Evolutionary conservation across 2,797 vertebrate genomes (phyloP), one percentile per base, ranked within the genome.

Genomic region (Macropus fuliginosus): DNA sequence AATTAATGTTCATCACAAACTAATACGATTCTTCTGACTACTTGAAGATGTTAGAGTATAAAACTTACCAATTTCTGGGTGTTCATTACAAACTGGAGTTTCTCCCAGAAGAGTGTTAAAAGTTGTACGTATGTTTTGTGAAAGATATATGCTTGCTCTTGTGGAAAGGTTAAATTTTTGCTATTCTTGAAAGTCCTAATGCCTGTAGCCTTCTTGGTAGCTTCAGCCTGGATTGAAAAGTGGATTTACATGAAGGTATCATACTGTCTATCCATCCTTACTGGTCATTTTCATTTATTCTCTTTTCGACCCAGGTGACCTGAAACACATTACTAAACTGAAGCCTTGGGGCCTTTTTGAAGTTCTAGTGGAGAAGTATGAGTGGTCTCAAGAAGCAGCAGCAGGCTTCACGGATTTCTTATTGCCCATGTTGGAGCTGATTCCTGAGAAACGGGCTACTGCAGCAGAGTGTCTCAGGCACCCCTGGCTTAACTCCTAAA

Each of bases 241-340:
- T 94, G 55, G 93, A 55, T 92, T 95, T 93, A 94, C 59, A 34
- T 66, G 54, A n/a, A 89, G 94, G 18, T 31, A 34, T 13, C 34
- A 2, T 52, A 96, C 59, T 93, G 89, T 95, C 50, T 8, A 90
- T 24, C 94, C 87, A 1, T 74, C 93, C 46, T 4, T 54, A 0
- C 12, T 5, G 9, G 95, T 94, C 55, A 31, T 62, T 97, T 94
- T 91, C 24, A 97, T 46, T 95, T 94, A 96, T 0, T 24, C 93
- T 98, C 29, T 97, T 91, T 97, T 96, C 97, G 0, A 94, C 93
- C 50, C 98, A 99, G 99, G 99, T 81, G 99, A 99, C 94, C 99
- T 99, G 98, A 99, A 99, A 96, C 99, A 99, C 98, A 99, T 99
- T 98, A 99, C 99, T 92, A 99, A 99, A 98, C 99, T 99, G 98